These are phyloP conservation scores for Abrostola triplasia DNA, from an alignment of 2,888 invertebrate genomes.

Conservation along the genomic window DNA sequence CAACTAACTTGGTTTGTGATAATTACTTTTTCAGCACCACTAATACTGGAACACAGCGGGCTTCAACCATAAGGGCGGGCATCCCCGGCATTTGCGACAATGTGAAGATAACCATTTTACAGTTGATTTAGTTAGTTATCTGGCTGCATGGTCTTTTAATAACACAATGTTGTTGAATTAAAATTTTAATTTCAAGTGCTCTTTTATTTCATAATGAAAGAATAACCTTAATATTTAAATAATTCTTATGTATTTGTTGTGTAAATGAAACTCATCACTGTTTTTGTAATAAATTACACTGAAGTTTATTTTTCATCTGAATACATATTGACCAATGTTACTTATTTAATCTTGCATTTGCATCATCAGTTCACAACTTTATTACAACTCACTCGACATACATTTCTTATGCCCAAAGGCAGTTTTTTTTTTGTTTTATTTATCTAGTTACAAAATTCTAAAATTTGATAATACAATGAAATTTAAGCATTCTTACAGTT, in stretches of 20 bases:
- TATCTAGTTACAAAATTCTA: conserved; percentile 84
- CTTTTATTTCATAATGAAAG: not conserved
- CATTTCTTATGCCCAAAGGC: conserved; percentile 79
- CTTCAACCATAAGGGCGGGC: conserved; percentile 54
- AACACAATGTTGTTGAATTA: conserved; percentile 20
- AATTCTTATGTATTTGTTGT: not conserved
- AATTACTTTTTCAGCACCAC: conserved; percentile 72
- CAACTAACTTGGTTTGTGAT: not conserved
- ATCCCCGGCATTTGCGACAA: conserved; percentile 2
- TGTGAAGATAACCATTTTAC: conserved; percentile 6
- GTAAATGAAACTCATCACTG: conserved; percentile 60
- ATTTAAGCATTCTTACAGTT: conserved; percentile 86
- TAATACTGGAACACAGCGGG: conserved; percentile 80
- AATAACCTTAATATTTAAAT: not conserved
- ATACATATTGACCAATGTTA: conserved; percentile 85
- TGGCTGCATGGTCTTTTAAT: not conserved
- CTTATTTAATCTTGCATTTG: conserved; percentile 70
- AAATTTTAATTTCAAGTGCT: not conserved
- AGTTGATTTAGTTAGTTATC: conserved; percentile 1
- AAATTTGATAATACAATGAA: conserved; percentile 84
- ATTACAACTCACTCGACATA: conserved; percentile 83
- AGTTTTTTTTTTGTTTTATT: conserved; percentile 71
- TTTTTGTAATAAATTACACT: conserved; percentile 87
- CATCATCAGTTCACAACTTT: conserved; percentile 82
- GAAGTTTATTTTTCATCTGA: conserved; percentile 88